These are phyloP conservation scores for Coryphaenoides rupestris DNA, from an alignment of 2,113 vertebrate genomes.

Conservation along the genomic window DNA sequence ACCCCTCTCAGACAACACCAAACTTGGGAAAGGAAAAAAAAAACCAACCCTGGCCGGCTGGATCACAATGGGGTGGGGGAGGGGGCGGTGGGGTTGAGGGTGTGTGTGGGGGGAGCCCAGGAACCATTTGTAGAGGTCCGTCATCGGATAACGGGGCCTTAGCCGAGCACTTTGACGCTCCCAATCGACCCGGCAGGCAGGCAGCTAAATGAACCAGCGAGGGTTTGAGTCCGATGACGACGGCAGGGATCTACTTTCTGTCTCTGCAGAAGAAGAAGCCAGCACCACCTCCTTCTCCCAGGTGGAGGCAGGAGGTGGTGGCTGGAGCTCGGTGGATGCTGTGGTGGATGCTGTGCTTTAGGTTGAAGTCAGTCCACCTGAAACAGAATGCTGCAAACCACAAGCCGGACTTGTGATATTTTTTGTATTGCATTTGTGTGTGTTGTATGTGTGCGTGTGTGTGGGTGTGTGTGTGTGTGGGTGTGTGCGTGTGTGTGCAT, in stretches of 20 bases:
- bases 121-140: too few species aligned
- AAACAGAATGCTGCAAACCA: slow-evolving; percentile 62
- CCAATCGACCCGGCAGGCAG: too few species aligned
- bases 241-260: too few species aligned
- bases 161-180: too few species aligned
- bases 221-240: slow-evolving; percentile 37
- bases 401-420: slow-evolving; percentile 66
- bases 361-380: slow-evolving; percentile 69
- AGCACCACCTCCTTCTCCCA: slow-evolving; percentile 31
- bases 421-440: too few species aligned
- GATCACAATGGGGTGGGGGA: not conserved
- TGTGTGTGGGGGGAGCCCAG: too few species aligned
- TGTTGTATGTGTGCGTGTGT: too few species aligned
- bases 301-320: slow-evolving; percentile 43
- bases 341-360: too few species aligned
- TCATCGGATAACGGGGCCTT: too few species aligned
- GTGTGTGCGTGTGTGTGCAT: too few species aligned
- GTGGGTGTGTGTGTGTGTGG: too few species aligned
- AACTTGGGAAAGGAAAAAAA: slow-evolving; percentile 36
- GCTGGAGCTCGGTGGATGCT: slow-evolving; percentile 51
- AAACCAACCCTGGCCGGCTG: slow-evolving; percentile 41
- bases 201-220: slow-evolving; percentile 13
- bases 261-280: slow-evolving; percentile 42
- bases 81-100: too few species aligned
- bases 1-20: slow-evolving; percentile 42